Evolutionary conservation across 1,140 invertebrate species (phyloP), one percentile per base, ranked within the genome.

Genomic region (Drosophila nannoptera): DNA sequence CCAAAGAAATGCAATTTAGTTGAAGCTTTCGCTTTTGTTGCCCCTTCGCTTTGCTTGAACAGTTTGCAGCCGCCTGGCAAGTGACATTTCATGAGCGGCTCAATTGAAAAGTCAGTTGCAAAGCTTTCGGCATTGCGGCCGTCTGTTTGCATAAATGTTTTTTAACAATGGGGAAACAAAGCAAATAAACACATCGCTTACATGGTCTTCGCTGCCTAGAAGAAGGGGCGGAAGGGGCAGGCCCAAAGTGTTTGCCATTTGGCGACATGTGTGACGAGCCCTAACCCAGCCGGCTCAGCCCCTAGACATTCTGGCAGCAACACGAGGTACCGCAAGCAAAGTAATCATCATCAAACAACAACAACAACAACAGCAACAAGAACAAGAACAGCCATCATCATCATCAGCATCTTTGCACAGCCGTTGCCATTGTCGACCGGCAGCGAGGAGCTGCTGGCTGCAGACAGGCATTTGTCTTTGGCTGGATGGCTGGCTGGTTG

Each of bases 101-200:
- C 38, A 64, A 58, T 66, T 65, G 71, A 69, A 68, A 82, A 84
- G 76, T 77, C 69, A 72, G 62, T 75, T 70, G 60, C 55, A 52
- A 77, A 73, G 50, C 48, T 69, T 42, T 36, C 45, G 35, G 35
- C 43, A 31, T 46, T 50, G 14, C 32, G 7, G 32, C 29, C 49
- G 53, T 48, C 64, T 62, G 50, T 49, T 54, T 55, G 43, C 54
- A 36, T 36, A 35, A 53, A 48, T 46, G 29, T 61, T 63, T 63
- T 64, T 73, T 52, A 69, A 69, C 65, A 76, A 82, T 68, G 63
- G 60, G 60, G 53, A 78, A 84, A 72, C 77, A 78, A 73, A 84
- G 78, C 83, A 87, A 83, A 87, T 87, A 87, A 87, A 87, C 83
- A 87, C 83, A 81, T 78, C 78, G 50, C 65, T 73, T 75, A 74